Base-by-base conservation (phyloP, 2,113 vertebrate species). In the Lanius collurio region DNA sequence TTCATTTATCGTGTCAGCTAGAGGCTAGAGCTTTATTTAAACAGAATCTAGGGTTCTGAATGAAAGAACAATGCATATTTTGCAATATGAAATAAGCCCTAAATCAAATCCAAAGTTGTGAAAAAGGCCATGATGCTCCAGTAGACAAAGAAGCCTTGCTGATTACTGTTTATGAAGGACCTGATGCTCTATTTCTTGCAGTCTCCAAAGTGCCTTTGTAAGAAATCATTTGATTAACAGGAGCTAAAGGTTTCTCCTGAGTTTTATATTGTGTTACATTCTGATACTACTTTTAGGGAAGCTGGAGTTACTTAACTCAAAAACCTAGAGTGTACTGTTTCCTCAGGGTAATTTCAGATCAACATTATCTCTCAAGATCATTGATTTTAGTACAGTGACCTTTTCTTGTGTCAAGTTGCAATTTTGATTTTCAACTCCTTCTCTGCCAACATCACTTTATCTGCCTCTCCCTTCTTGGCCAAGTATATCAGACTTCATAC, bases 1-100 rank as follows among this genome's bases (percentile, higher is more conserved):
- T 95, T 95, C 16, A 76, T 94, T 94, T 95, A 87, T n/a, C 47
- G 41, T 62, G 89, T 85, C 84, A 89, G 77, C 78, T 78, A 91
- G 64, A 94, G 80, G 77, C 52, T 82, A 92, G 52, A 82, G 62
- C 31, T 89, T 89, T 79, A 82, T 87, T 94, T 89, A 80, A 94
- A 95, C 55, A 91, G 73, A 87, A 94, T 53, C 57, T 68, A 79
- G 49, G 31, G 15, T 85, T 91, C 62, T 69, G 70, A 93, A 91
- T 59, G 50, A 76, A 94, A 88, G 82, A 93, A 73, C 47, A 83
- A 73, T 0, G 0, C 20, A 35, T 75, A 89, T 76, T 82, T 89
- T 76, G 68, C 74, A 82, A 75, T 35, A 84, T 41, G 71, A 84
- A 89, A 83, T 75, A 62, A 82, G 41, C 14, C 28, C 53, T 68